phyloP scores from a whole-genome alignment of 2,888 invertebrate species.

The Gisinianus flammeolus region DNA sequence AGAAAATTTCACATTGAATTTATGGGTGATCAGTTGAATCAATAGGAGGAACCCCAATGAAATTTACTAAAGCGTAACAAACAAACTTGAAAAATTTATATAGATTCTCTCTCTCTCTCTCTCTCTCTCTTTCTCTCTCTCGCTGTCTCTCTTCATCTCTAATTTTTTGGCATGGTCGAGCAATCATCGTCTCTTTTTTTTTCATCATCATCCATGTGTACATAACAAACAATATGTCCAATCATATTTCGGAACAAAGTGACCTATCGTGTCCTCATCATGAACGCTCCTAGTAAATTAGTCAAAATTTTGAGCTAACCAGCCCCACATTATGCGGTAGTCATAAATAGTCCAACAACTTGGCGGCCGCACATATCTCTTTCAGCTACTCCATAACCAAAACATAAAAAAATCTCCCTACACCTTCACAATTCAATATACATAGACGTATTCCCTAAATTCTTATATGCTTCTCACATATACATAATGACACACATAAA shows the following conservation, averaged over 20 bases:
- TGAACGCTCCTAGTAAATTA: constrained; percentile 9
- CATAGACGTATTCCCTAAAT: not conserved
- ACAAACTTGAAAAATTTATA: constrained; percentile 4
- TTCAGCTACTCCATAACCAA: constrained; percentile 16
- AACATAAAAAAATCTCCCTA: not conserved
- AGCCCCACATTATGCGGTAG: constrained; percentile 30
- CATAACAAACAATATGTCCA: not conserved
- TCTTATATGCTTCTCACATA: not conserved
- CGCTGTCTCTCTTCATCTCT: not conserved
- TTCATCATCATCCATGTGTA: not conserved
- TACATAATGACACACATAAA: constrained; percentile 4
- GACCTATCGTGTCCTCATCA: not conserved
- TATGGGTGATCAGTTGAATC: constrained; percentile 26
- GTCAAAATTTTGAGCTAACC: constrained; percentile 16
- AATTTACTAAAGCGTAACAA: not conserved
- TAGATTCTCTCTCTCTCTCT: not conserved
- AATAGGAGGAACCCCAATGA: not conserved
- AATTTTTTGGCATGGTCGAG: constrained; percentile 2
- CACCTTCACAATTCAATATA: not conserved
- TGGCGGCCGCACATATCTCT: constrained; percentile 18
- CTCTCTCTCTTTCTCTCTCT: too few relatives aligned
- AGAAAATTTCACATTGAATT: constrained; percentile 41
- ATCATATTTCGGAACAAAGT: not conserved
- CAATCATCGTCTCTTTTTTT: not conserved
- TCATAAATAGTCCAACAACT: constrained; percentile 31